Evolutionary conservation across 2,888 invertebrate genomes (phyloP), one percentile per base, ranked within the genome.

Genomic region (Scaptomyza parva): DNA sequence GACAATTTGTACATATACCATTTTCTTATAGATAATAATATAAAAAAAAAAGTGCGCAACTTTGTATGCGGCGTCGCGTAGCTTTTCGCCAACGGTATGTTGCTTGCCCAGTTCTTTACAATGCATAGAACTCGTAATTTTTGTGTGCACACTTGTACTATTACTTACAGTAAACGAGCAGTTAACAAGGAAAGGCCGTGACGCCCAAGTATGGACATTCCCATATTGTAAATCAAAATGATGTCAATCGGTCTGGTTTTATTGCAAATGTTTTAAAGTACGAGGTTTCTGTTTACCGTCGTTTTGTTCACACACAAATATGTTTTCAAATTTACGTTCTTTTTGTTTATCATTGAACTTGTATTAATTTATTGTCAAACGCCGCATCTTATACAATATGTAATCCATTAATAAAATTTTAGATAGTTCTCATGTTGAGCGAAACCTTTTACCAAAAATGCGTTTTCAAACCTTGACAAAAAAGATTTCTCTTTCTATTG

Each of bases 51-150:
- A 35, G 17, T 37, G 11, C 30, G n/a, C 33, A 12, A 14, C 18
- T 58, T 41, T 62, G 63, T 41, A 44, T 22, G 18, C 57, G 33
- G 43, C 20, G 43, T 8, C 39, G 37, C n/a, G 2, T 22, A 12
- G 28, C 41, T 35, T 14, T 57, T 26, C 73, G 55, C 33, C 3
- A 35, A 73, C 62, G 74, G 78, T 77, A 73, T 41, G 73, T 76
- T 65, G 14, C 17, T 40, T 39, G 33, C 6, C 4, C 35, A 26
- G 41, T 26, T 26, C n/a, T 33, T 17, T 8, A 48, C 20, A 2
- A 1, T 14, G 1, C 30, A 37, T 52, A 43, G 22, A 44, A 37
- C 7, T 37, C 8, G 18, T 28, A 52, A 50, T 26, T 26, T 65
- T 17, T 33, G 43, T 64, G 44, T 64, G 28, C 48, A 50, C 43